Base-by-base conservation (phyloP, 2,113 vertebrate species). In the Mesembrinibis cayennensis region DNA sequence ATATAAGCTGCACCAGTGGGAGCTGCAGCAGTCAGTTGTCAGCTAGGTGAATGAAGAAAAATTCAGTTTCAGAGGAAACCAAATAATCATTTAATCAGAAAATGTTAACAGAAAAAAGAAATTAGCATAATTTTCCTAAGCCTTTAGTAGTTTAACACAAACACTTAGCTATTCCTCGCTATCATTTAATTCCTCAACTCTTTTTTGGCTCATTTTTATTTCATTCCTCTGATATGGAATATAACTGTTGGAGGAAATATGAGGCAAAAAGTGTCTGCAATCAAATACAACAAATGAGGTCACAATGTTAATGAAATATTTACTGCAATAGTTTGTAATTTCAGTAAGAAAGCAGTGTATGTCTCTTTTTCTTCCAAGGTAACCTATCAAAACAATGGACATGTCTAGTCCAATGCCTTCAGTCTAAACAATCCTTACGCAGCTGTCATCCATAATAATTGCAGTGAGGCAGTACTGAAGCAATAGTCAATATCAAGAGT, bases 281-380 rank as follows among this genome's bases (percentile, higher is more conserved):
- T 89, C 21, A 63, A 92, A 91, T 81, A n/a, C 47, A 89, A 83
- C 44, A 97, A 95, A 94, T 52, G 47, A 96, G 62, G 53, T 90
- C 22, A 4, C 16, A 18, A 53, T 91, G 26, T 59, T 95, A 96
- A 96, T 94, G 79, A 96, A 95, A 85, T 90, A 66, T 67, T 95
- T 93, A 72, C 40, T 84, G 13, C 18, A 77, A 34, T 13, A 52
- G 6, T 52, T 92, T 25, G 16, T 36, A 83, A 62, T 93, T 87
- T 94, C 16, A 86, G 52, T 63, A 56, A 71, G 67, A 89, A 77
- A 55, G 6, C 3, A 72, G 36, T 22, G 7, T 45, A 40, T 6
- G 22, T 76, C 38, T 62, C 7, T 69, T 67, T 88, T 92, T 92
- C 59, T 71, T 66, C 32, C 42, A 89, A 53, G 29, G 23, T 86